Percentiles rank a stretch among this genome's conserved stretches.
Conservation (phyloP, 2,888 invertebrate genomes). For the Lithophane semibrunnea region DNA sequence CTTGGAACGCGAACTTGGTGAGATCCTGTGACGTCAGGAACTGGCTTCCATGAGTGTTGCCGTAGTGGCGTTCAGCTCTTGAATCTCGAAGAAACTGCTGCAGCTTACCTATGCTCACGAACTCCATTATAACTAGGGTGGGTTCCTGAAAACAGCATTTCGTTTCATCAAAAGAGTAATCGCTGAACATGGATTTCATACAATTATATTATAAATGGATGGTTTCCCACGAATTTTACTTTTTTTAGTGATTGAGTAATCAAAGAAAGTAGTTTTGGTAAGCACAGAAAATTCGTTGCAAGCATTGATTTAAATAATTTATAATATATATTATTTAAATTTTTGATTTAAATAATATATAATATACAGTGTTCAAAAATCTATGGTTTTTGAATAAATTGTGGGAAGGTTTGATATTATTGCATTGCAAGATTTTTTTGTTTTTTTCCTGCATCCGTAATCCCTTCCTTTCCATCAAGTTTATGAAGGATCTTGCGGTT, state of each 20-base stretch:
- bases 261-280: background rate
- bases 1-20: slow-evolving; percentile 97
- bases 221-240: background rate
- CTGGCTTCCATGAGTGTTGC: slow-evolving; percentile 94
- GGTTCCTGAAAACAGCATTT: slow-evolving; percentile 91
- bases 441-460: background rate
- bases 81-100: slow-evolving; percentile 96
- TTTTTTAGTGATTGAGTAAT: background rate
- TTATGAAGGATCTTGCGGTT: background rate
- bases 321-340: too few relatives aligned
- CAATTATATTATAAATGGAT: background rate
- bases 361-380: too few relatives aligned
- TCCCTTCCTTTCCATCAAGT: background rate
- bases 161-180: background rate
- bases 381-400: background rate
- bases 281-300: background rate
- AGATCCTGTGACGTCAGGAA: slow-evolving; percentile 96
- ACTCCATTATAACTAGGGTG: slow-evolving; percentile 97
- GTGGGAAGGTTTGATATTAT: background rate
- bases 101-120: slow-evolving; percentile 96
- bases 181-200: background rate
- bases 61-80: slow-evolving; percentile 95
- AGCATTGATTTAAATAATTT: too few relatives aligned
- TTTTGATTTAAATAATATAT: too few relatives aligned
- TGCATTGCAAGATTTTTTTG: background rate